phyloP scores from a whole-genome alignment of 1,140 invertebrate species.

The Solenopsis fugax region DNA sequence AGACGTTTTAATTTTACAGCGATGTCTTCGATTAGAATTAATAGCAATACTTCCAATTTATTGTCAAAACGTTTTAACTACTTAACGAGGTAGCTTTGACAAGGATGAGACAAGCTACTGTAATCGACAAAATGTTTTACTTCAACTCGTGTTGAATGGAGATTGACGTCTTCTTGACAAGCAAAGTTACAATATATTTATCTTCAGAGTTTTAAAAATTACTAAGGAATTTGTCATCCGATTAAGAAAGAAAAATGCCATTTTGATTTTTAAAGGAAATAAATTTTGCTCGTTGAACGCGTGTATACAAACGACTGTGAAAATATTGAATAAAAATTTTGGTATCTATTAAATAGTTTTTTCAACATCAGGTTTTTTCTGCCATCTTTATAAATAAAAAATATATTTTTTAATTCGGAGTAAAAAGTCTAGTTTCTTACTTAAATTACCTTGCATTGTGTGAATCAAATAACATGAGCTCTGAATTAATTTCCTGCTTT shows the following conservation, averaged over 20 bases:
- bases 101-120: neutral
- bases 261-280: neutral
- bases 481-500: too few relatives aligned
- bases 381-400: too few relatives aligned
- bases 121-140: slow-evolving; percentile 13
- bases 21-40: neutral
- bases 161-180: neutral
- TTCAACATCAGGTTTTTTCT: neutral
- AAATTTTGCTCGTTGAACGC: neutral
- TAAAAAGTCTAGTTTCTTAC: too few relatives aligned
- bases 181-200: neutral
- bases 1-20: neutral
- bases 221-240: neutral
- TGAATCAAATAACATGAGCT: too few relatives aligned
- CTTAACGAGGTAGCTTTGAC: neutral
- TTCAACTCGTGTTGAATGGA: neutral
- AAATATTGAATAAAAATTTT: neutral
- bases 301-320: neutral
- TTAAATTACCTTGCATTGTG: too few relatives aligned
- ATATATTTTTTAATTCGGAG: too few relatives aligned
- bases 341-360: neutral
- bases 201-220: neutral
- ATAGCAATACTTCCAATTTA: neutral
- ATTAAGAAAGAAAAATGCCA: neutral
- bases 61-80: neutral